A percentile compares a stretch with the other conserved stretches of the same genome.
These are phyloP conservation scores for Lutraria rhynchaena DNA, from an alignment of 1,140 invertebrate genomes.

Conservation along the genomic window DNA sequence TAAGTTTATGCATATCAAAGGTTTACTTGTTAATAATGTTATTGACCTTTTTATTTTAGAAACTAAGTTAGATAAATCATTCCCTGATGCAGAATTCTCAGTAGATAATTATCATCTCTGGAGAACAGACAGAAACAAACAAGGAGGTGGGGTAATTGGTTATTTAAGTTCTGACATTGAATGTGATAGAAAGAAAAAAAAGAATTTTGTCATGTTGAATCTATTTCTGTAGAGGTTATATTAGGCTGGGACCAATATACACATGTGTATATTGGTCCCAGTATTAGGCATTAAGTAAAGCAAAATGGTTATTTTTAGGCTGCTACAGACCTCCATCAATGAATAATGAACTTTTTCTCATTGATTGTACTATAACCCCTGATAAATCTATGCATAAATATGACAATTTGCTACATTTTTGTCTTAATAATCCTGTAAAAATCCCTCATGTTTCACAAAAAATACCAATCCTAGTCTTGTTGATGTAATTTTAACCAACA, in stretches of 20 bases:
- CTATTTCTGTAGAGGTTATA: constrained; percentile 12
- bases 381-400: not conserved
- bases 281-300: too few relatives aligned
- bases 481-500: constrained; percentile 42
- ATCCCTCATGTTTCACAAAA: constrained; percentile 37
- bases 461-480: constrained; percentile 5
- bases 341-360: not conserved
- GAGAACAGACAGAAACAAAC: constrained; percentile 1
- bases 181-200: not conserved
- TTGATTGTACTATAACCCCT: not conserved
- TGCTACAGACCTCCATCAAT: constrained; percentile 19
- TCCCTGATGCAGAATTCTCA: constrained; percentile 6
- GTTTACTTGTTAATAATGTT: not conserved
- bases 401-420: constrained; percentile 15
- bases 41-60: constrained; percentile 2
- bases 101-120: constrained; percentile 9
- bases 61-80: constrained; percentile 12
- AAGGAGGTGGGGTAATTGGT: constrained; percentile 2
- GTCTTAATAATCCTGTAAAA: constrained; percentile 9
- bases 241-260: too few relatives aligned
- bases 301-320: constrained; percentile 4
- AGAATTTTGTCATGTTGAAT: not conserved
- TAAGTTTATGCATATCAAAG: not conserved
- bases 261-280: too few relatives aligned
- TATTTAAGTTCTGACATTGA: too few relatives aligned